Percentiles rank a stretch among this genome's conserved stretches.
Evolutionary conservation across 2,888 invertebrate species (phyloP).

Genomic region (Stenotaenia linearis): DNA sequence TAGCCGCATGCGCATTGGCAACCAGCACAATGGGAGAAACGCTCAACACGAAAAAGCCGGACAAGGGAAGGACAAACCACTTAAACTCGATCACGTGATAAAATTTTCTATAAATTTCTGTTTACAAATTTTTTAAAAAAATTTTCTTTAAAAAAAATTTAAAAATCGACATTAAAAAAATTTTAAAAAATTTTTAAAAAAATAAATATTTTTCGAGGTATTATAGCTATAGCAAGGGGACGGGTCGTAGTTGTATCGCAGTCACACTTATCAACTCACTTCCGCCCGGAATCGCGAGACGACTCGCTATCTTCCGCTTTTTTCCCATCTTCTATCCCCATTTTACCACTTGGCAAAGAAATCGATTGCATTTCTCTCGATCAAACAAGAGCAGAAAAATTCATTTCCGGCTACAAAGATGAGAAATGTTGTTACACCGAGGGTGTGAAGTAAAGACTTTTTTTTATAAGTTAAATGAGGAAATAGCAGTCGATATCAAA

Average conservation of each 20-base stretch:
- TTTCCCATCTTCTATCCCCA: neutral
- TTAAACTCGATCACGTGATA: no score
- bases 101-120: no score
- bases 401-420: neutral
- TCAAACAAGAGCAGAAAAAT: neutral
- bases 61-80: neutral
- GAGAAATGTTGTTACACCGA: neutral
- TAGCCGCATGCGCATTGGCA: slow-evolving; percentile 5
- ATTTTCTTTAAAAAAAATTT: neutral
- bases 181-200: no score
- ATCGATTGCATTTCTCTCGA: neutral
- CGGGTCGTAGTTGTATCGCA: neutral
- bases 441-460: neutral
- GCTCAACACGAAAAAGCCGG: neutral
- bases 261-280: neutral
- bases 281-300: neutral
- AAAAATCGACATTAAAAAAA: neutral
- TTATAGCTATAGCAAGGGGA: neutral
- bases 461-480: neutral
- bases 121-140: neutral
- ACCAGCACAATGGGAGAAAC: slow-evolving; percentile 3
- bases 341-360: neutral
- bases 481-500: slow-evolving; percentile 2
- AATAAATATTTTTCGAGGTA: no score
- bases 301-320: neutral